Conservation (phyloP, 2,113 vertebrate genomes). For the Vombatus ursinus region DNA sequence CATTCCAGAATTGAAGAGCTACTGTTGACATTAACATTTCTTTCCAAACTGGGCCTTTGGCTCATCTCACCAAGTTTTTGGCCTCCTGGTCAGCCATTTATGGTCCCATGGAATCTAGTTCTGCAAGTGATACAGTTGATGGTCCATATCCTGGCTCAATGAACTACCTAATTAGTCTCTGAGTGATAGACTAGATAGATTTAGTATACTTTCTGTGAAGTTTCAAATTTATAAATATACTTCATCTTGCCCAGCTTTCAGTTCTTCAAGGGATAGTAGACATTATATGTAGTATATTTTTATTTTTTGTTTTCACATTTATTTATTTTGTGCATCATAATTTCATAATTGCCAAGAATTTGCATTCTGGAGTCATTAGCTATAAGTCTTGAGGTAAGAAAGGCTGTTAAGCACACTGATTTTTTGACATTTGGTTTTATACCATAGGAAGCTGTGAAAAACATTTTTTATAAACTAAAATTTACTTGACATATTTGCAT, state of each 20-base stretch:
- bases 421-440: constrained; percentile 23
- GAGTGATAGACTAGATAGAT: background rate
- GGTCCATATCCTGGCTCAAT: background rate
- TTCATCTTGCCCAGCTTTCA: background rate
- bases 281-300: constrained; percentile 11
- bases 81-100: background rate
- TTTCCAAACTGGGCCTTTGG: background rate
- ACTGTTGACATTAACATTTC: background rate
- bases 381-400: constrained; percentile 2
- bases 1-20: background rate
- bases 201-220: background rate
- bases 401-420: background rate
- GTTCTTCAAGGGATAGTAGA: constrained; percentile 23
- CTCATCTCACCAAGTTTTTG: background rate
- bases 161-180: background rate
- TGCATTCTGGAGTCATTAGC: background rate
- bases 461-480: background rate
- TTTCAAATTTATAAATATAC: background rate
- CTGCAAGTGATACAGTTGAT: background rate
- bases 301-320: background rate
- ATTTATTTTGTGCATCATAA: constrained; percentile 16
- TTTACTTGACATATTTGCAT: background rate
- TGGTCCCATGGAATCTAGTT: background rate
- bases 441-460: background rate
- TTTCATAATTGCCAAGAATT: constrained; percentile 17